Evolutionary conservation across 2,113 vertebrate species (phyloP), one percentile per base, ranked within the genome.

Genomic region (Oxyura jamaicensis): DNA sequence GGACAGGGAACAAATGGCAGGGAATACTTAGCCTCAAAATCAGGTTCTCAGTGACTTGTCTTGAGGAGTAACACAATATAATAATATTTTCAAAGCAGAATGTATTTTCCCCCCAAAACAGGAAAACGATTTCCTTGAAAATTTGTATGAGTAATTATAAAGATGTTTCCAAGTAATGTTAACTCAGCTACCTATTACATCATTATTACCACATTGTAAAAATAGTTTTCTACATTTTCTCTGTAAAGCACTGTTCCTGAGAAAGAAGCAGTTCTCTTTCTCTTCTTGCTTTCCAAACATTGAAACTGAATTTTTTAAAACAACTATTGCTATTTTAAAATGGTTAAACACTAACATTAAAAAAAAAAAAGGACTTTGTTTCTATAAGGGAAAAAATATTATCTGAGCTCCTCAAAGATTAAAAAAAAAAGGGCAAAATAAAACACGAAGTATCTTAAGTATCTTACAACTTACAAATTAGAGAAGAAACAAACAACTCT

Each of bases 401-500:
- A 76, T 39, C 53, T 36, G 42, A 94, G 80, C 7, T 67, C 33
- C 76, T 42, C n/a, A 41, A 28, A 63, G 63, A 74, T 26, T 55
- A 26, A 42, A 2, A 26, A 68, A 35, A 78, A 33, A 35, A 23
- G 28, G 10, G 44, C 44, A 46, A 48, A 48, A 48, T 48, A 48
- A 48, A 48, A 48, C 46, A 48, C 11, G 13, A 42, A 42, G 9
- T 25, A 36, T 36, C 21, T 62, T 36, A 83, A 88, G 18, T 73
- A 80, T 60, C 23, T 85, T 74, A 42, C 44, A 28, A 86, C 83
- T 28, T n/a, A 62, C 72, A 94, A 94, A 91, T 52, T 68, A 56
- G 93, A 88, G 71, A 85, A 72, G 72, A 95, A 96, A 90, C 48
- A 90, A 91, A 65, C 44, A 86, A 62, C 65, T 91, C 53, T 58